phyloP scores from a whole-genome alignment of 2,797 vertebrate genomes.

The Pipistrellus nathusii region DNA sequence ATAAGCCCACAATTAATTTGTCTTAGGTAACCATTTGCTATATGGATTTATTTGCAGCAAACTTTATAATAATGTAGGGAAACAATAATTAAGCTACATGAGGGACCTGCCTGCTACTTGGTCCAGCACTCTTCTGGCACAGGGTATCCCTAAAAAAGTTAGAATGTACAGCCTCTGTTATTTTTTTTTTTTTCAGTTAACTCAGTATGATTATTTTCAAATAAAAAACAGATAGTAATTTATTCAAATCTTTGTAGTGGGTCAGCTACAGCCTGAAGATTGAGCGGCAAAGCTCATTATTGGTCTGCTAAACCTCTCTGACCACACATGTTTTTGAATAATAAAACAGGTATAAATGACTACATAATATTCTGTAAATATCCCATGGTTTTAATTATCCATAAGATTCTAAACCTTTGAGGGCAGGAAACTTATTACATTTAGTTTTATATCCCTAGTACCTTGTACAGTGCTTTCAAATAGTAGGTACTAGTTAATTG shows the following conservation, averaged over 20 bases:
- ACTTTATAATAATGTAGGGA: slow-evolving; percentile 12
- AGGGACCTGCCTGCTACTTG: not conserved
- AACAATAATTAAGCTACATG: not conserved
- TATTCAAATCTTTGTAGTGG: not conserved
- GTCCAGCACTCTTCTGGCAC: not conserved
- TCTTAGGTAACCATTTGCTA: slow-evolving; percentile 29
- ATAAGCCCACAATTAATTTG: slow-evolving; percentile 10
- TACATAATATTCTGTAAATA: not conserved
- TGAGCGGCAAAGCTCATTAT: not conserved
- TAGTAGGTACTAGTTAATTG: not conserved
- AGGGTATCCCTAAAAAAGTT: not conserved
- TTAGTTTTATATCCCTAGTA: not conserved
- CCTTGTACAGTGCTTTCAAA: slow-evolving; percentile 2
- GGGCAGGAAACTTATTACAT: not conserved
- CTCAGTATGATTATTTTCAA: slow-evolving; percentile 48
- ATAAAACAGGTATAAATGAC: slow-evolving; percentile 24
- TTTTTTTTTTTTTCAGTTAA: slow-evolving; percentile 16
- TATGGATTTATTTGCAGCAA: slow-evolving; percentile 28
- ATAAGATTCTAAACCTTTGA: slow-evolving; percentile 34
- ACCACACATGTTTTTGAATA: not conserved
- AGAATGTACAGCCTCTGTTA: not conserved
- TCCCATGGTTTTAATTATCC: not conserved
- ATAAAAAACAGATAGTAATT: slow-evolving; percentile 42
- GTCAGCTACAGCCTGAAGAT: not conserved
- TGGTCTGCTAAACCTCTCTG: not conserved